A percentile compares a stretch with the other conserved stretches of the same genome.
These are phyloP conservation scores for Brachyalestes nurse DNA, from an alignment of 2,797 vertebrate genomes.

Conservation along the genomic window DNA sequence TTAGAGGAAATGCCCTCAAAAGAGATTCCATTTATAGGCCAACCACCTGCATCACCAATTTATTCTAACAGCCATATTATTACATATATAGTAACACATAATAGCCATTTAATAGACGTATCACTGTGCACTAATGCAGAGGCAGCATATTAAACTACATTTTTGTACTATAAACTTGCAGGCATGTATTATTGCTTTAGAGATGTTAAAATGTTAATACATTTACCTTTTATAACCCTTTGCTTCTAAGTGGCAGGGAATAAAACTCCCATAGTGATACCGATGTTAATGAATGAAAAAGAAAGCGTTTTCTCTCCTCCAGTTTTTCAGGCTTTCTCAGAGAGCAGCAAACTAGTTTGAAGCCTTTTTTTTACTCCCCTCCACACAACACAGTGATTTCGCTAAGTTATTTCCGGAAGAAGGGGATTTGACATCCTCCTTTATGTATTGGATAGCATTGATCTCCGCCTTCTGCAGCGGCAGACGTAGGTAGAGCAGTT, in stretches of 20 bases:
- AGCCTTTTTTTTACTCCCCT: neutral
- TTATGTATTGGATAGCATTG: slow-evolving; percentile 45
- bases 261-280: neutral
- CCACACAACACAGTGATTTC: neutral
- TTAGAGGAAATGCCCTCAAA: neutral
- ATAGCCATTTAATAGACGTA: neutral
- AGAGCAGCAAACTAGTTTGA: slow-evolving; percentile 1
- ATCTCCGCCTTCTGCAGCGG: slow-evolving; percentile 31
- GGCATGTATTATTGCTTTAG: too few species aligned
- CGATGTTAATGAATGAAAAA: neutral
- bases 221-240: neutral
- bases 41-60: neutral
- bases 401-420: slow-evolving; percentile 26
- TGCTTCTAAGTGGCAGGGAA: neutral
- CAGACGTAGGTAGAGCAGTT: slow-evolving; percentile 23
- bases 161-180: neutral
- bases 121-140: neutral
- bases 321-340: neutral
- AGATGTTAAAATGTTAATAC: neutral
- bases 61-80: neutral
- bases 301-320: neutral
- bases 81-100: too few species aligned
- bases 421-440: slow-evolving; percentile 39
- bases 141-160: neutral
- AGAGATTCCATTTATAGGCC: neutral